Evolutionary conservation across 2,888 invertebrate genomes (phyloP), one percentile per base, ranked within the genome.

Genomic region (Ophion costatus): DNA sequence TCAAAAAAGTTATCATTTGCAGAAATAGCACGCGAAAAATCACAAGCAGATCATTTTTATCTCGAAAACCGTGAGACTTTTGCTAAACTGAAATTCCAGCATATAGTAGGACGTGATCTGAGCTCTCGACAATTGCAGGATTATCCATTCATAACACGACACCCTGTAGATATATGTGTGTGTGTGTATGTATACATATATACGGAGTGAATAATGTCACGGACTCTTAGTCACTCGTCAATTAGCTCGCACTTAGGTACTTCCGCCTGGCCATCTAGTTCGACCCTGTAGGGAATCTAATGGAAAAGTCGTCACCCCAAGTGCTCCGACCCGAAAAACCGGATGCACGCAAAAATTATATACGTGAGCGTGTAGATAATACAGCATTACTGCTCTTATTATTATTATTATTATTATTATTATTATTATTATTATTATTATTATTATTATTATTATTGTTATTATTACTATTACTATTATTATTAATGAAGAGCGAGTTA

Each of bases 221-320:
- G 7, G 24, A 56, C 33, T 38, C 24, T 38, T 45, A 22, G 29
- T 85, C 80, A 66, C 63, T 76, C 78, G 77, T 74, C 81, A 85
- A 86, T 86, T 85, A 83, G 76, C 79, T 81, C 69, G 79, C 85
- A 71, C 81, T 81, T 78, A 85, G 76, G 79, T 57, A 81, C 83
- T 83, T 85, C 82, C 83, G 71, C 7, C 38, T 66, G 38, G 14
- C 66, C 42, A 24, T 66, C 38, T 38, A 63, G 24, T 63, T 63
- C 24, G 24, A 63, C 63, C 22, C 63, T 24, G 63, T 29, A 63
- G 63, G 63, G 63, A 70, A 61, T 79, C 14, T 24, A 24, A 63
- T 24, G 24, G 24, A 63, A 63, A 24, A 63, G 2, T 5, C 14
- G 14, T 14, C 63, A 14, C 29, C 63, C 63, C 63, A 59, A 59